A percentile compares a stretch with the other conserved stretches of the same genome.
Evolutionary conservation across 1,140 invertebrate genomes (phyloP).

Genomic region (Anthonomus grandis): DNA sequence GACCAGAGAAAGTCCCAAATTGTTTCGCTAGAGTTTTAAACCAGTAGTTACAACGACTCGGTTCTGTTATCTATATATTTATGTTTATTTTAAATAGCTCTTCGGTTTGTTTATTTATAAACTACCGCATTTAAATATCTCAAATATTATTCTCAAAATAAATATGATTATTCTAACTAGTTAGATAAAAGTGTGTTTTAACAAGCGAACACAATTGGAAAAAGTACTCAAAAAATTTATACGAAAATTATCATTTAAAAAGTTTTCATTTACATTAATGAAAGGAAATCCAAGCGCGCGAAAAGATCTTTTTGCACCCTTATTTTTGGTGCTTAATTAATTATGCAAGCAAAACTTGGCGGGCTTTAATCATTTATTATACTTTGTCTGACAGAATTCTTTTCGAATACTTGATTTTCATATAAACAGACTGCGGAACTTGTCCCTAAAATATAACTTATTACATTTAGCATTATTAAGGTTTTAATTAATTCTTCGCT

Average conservation of each 20-base stretch:
- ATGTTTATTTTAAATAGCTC: not conserved
- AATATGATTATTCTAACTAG: not conserved
- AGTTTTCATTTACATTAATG: conserved; percentile 32
- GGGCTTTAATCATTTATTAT: conserved; percentile 29
- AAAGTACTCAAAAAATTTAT: conserved; percentile 17
- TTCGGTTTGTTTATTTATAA: not conserved
- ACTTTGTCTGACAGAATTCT: conserved; percentile 28
- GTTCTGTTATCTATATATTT: not conserved
- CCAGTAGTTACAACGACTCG: not conserved
- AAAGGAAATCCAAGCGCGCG: conserved; percentile 27
- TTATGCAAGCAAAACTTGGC: conserved; percentile 30
- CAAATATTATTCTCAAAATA: not conserved
- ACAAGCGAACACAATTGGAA: conserved; percentile 1
- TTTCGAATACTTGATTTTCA: conserved; percentile 27
- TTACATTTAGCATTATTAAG: no score
- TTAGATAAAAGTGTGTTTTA: conserved; percentile 9
- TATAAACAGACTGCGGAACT: conserved; percentile 12
- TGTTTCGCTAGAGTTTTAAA: not conserved
- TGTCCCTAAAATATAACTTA: no score
- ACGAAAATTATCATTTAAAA: conserved; percentile 30
- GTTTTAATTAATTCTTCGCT: no score
- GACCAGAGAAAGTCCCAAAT: conserved; percentile 1
- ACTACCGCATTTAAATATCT: not conserved
- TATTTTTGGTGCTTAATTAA: conserved; percentile 31
- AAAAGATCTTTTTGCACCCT: conserved; percentile 28